Evolutionary conservation across 2,113 vertebrate genomes (phyloP).

Genomic region (Mobula hypostoma): DNA sequence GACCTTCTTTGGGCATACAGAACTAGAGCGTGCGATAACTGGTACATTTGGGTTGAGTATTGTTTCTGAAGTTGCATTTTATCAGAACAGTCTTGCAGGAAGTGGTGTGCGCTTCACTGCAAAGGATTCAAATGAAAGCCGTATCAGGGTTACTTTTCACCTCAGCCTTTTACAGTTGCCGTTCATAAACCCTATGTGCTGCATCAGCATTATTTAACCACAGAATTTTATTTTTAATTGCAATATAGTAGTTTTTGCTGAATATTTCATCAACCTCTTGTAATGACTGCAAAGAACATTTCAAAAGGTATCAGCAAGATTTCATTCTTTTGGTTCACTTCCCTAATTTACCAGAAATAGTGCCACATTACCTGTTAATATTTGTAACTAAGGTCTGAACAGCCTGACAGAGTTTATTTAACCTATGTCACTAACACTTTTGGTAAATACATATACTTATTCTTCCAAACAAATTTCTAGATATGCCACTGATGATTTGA

Average conservation of each 20-base stretch:
- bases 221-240: neutral
- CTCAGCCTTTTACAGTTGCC: neutral
- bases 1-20: too few species aligned
- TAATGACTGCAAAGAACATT: neutral
- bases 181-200: neutral
- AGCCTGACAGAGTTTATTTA: neutral
- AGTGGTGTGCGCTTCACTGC: neutral
- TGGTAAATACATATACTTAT: too few species aligned
- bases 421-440: neutral
- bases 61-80: neutral
- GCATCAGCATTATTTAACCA: neutral
- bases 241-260: neutral
- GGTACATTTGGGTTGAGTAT: neutral
- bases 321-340: neutral
- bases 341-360: neutral
- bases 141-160: neutral
- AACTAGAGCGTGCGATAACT: neutral
- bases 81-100: constrained; percentile 8
- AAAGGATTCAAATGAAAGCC: neutral
- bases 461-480: neutral
- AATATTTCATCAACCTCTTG: too few species aligned
- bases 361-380: neutral
- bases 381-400: neutral
- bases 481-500: neutral
- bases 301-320: neutral